phyloP scores from a whole-genome alignment of 2,797 vertebrate genomes.

The Rallus crepitans region DNA sequence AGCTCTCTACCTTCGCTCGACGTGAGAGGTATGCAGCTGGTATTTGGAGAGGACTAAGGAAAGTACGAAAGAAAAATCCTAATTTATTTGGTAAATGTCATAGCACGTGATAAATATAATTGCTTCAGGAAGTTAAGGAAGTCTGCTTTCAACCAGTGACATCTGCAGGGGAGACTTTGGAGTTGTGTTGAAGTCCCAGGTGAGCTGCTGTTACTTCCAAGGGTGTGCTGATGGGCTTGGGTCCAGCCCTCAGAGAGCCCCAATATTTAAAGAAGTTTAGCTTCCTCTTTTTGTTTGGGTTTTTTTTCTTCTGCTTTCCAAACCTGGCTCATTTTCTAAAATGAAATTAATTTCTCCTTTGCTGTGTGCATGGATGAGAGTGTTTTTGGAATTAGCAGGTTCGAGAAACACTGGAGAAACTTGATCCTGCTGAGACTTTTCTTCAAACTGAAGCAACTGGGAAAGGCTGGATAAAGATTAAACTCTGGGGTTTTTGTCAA shows the following conservation, averaged over 20 bases:
- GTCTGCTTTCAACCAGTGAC: neutral
- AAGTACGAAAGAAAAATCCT: neutral
- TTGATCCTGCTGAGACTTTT: neutral
- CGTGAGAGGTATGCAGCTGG: neutral
- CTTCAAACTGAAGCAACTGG: neutral
- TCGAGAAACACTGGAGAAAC: neutral
- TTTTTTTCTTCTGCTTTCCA: fast-evolving
- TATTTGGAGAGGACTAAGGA: neutral
- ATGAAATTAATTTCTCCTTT: neutral
- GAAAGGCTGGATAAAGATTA: neutral
- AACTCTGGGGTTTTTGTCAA: neutral
- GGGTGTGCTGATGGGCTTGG: fast-evolving
- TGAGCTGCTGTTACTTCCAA: neutral
- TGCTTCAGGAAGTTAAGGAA: neutral
- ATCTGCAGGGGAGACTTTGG: neutral
- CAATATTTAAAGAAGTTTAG: neutral
- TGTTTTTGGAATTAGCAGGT: neutral
- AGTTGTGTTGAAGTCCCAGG: neutral
- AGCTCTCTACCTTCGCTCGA: neutral
- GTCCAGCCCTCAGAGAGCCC: neutral
- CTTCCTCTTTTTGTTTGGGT: too few species aligned
- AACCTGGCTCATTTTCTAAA: neutral
- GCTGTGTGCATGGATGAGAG: neutral
- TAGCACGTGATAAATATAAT: neutral
- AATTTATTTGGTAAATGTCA: neutral